Conservation (phyloP, 1,140 invertebrate species). For the Copidosoma floridanum region DNA sequence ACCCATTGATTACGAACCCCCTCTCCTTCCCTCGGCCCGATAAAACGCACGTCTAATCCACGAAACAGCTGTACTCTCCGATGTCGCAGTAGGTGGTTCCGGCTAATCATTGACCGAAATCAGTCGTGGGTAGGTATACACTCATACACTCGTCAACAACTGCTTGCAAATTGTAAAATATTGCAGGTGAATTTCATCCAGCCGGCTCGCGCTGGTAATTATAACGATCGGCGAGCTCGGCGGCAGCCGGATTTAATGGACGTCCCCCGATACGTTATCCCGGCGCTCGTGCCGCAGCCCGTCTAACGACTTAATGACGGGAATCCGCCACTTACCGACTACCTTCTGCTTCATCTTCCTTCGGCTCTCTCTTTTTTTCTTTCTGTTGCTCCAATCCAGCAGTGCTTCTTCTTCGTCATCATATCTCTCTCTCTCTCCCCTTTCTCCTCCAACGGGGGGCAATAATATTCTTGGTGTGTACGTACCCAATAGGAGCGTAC, state of each 20-base stretch:
- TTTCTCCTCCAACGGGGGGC: no score
- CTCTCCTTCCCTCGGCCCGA: no score
- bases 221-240: not conserved
- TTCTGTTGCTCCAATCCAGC: no score
- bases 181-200: constrained; percentile 6
- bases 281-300: constrained; percentile 11
- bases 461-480: no score
- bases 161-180: constrained; percentile 4
- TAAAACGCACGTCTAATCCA: no score
- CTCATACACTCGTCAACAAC: no score
- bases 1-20: no score
- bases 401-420: not conserved
- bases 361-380: constrained; percentile 16
- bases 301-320: constrained; percentile 52
- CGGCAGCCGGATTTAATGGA: constrained; percentile 5
- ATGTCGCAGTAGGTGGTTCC: no score
- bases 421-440: not conserved
- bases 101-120: no score
- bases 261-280: constrained; percentile 1
- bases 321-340: constrained; percentile 45
- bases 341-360: constrained; percentile 22
- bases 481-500: no score
- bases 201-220: not conserved
- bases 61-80: no score
- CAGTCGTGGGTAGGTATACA: no score